Base-by-base conservation (phyloP, 2,888 invertebrate genomes). In the Drosophila emarginata region DNA sequence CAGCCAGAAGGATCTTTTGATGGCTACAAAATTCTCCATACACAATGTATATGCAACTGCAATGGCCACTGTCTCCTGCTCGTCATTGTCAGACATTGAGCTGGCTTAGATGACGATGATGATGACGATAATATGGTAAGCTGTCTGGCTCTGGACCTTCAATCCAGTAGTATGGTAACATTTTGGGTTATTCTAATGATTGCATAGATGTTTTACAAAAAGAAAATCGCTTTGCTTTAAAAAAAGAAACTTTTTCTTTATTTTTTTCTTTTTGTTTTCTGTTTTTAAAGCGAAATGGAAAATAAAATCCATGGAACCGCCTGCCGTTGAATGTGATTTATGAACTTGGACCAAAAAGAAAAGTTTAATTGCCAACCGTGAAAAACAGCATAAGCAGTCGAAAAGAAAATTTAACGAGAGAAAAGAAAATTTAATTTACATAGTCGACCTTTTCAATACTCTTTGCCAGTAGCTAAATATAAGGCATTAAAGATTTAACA, bases 281-380 rank as follows among this genome's bases (percentile, higher is more conserved):
- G 32, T 39, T 14, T 45, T 45, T 45, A 21, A 45, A 45, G 18
- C 9, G 45, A 45, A 45, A 45, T 45, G 52, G 37, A 54, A 45
- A 61, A 72, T 67, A 64, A 79, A 68, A 21, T 21, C 18, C 45
- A 45, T 45, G 45, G 18, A 45, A 11, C 21, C 14, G 45, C 21
- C 45, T 45, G 45, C 12, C 45, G 45, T 68, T 83, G 89, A 84
- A 85, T 85, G 88, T 85, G 84, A 85, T 85, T 85, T 85, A 85
- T 85, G 89, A 85, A 85, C 84, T 85, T 78, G 60, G 75, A 70
- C 85, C 75, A 64, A 81, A 68, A 79, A 85, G 86, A 87, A 83
- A 89, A 87, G 89, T 85, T 85, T 85, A 85, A 87, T 85, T 87
- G 88, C 86, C 89, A 87, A 80, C 79, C 85, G 88, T 77, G 87